Base-by-base conservation (phyloP, 2,888 invertebrate genomes). In the Melinaea marsaeus region DNA sequence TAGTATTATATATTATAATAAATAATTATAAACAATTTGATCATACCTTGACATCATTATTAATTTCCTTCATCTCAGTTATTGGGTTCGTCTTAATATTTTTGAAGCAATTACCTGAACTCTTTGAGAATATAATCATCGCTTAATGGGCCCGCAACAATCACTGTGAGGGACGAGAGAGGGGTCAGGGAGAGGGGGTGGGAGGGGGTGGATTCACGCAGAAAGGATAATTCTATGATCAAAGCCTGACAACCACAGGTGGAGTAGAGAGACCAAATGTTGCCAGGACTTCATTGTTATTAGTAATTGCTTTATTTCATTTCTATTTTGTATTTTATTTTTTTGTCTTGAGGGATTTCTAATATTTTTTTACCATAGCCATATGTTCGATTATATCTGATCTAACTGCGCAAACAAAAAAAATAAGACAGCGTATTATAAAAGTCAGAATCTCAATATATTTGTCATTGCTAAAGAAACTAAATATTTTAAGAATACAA, bases 191-290 rank as follows among this genome's bases (percentile, higher is more conserved):
- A 54, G 2, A 9, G 7, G 33, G 22, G 13, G 13, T 9, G 7
- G 48, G 51, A 45, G 65, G 61, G 51, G 46, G 74, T 75, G 74
- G 72, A 72, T 78, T 60, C 61, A 65, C 65, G 62, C 65, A 65
- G 68, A 80, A 79, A 80, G 79, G 80, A 78, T 81, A 80, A 77
- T 77, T 78, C 74, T 70, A 69, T 77, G 80, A 83, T 83, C 84
- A 83, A 83, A 83, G 81, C 62, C 70, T 79, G 82, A 75, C 83
- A 80, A 73, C 68, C 70, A 71, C 83, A 83, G 81, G 74, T 77
- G 79, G 32, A 33, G 60, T 77, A 69, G 63, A 74, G 75, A 60
- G 69, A 57, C 78, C 69, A 74, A 58, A 48, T 7, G 13, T 9
- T 32, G 32, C 9, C 7, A 51, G 51, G 51, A 32, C 51, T 32